Evolutionary conservation across 35 echinoderm and acorn worm species (phyloP), one percentile per base, ranked within the genome.

Genomic region (Heliocidaris erythrogramma): DNA sequence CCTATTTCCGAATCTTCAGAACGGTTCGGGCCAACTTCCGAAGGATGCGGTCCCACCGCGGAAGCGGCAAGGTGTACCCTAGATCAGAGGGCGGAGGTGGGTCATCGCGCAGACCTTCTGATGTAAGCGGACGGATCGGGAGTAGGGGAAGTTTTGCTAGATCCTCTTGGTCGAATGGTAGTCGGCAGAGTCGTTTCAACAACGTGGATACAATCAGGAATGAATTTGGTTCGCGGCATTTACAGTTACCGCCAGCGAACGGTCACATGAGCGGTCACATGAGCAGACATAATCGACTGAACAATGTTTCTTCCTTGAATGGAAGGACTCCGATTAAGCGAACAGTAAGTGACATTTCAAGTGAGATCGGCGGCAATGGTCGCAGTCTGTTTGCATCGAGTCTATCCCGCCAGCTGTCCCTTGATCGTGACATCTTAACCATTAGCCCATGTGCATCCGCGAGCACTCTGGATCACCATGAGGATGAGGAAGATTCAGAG

Each of bases 1-100:
- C 96, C 6, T 98, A 98, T 69, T 96, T 60, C 94, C 89, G 92
- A 49, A 98, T 98, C 85, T 97, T 97, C 94, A 88, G 86, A 60
- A 89, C 94, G 6, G 97, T 98, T 24, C 71, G 94, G 32, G 97
- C 94, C 32, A 98, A 96, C 59, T 97, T 97, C 71, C 93, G 96
- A 13, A 87, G 95, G 49, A 94, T 98, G 32, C 93, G 97, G 50
- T 95, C 95, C 14, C 97, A 98, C 78, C 91, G 91, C 18, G 91
- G 91, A 49, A 92, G 91, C 48, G 91, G 91, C 7, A 92, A 92
- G 49, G 91, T 92, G 91, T 92, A 92, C 49, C 91, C 91, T 9
- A 49, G 91, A 17, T 49, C 48, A 50, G 91, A 92, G 50, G 91
- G 16, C 49, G 91, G 91, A 52, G 91, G 48, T 10, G 91, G 49